Evolutionary conservation across 2,113 vertebrate genomes (phyloP).

Genomic region (Elachura formosa): DNA sequence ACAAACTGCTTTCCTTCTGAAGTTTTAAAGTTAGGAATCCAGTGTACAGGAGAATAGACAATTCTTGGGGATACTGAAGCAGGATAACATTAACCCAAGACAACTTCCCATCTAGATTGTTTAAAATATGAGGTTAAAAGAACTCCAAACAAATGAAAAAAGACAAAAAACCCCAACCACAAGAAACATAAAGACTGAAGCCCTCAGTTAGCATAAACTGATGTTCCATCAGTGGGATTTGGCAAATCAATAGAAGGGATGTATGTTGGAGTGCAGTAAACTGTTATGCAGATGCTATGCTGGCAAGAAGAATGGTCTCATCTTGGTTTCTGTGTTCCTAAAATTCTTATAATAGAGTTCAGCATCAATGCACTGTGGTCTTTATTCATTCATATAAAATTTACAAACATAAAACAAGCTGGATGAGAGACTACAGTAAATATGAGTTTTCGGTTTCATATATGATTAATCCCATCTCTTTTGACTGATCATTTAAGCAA

Average conservation of each 20-base stretch:
- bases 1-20: too few species aligned
- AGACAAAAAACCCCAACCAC: accelerated
- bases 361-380: neutral
- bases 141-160: accelerated
- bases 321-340: neutral
- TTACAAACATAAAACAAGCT: neutral
- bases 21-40: too few species aligned
- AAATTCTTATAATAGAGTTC: neutral
- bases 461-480: neutral
- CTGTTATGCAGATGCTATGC: neutral
- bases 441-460: neutral
- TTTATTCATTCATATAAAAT: neutral
- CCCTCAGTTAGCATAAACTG: neutral
- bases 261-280: neutral
- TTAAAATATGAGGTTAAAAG: neutral
- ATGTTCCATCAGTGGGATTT: neutral
- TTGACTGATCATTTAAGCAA: neutral
- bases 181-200: neutral
- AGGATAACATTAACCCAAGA: too few species aligned
- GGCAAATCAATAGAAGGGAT: neutral
- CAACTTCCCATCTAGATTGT: neutral
- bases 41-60: too few species aligned
- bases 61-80: too few species aligned
- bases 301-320: neutral
- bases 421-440: neutral